These are phyloP conservation scores for Sebastes diaconus DNA, from an alignment of 2,797 vertebrate genomes.

Conservation along the genomic window DNA sequence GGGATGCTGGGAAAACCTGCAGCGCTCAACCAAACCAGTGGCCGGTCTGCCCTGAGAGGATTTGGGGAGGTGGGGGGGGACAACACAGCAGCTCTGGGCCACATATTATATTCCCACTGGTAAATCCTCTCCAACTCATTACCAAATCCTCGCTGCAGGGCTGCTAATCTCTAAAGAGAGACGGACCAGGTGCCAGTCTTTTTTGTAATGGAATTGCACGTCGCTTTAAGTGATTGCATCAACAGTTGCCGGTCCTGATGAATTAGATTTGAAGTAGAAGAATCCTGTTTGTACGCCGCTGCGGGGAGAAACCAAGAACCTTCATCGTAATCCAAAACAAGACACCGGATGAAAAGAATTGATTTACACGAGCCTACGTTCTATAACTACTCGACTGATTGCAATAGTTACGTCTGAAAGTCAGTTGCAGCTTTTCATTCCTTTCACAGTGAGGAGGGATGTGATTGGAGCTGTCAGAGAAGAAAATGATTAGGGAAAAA, in stretches of 20 bases:
- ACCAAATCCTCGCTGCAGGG: slow-evolving; percentile 70
- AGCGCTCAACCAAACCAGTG: slow-evolving; percentile 58
- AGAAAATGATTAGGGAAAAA: slow-evolving; percentile 33
- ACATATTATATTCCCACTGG: slow-evolving; percentile 70
- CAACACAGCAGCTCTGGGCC: slow-evolving; percentile 66
- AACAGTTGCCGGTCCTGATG: slow-evolving; percentile 51
- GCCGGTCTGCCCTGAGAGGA: slow-evolving; percentile 61
- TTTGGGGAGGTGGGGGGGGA: slow-evolving; percentile 59
- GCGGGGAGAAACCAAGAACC: slow-evolving; percentile 14
- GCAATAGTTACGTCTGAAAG: neutral
- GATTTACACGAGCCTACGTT: neutral
- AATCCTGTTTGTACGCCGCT: slow-evolving; percentile 21
- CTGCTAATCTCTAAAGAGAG: slow-evolving; percentile 70
- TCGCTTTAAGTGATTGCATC: slow-evolving; percentile 68
- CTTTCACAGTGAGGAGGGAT: slow-evolving; percentile 21
- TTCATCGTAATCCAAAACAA: slow-evolving; percentile 8
- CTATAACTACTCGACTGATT: neutral
- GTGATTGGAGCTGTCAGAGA: slow-evolving; percentile 37
- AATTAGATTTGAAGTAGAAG: slow-evolving; percentile 53
- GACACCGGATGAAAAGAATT: neutral
- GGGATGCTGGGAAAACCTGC: slow-evolving; percentile 62
- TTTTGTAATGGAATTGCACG: slow-evolving; percentile 70
- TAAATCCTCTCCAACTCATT: slow-evolving; percentile 76
- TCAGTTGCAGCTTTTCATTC: slow-evolving; percentile 21
- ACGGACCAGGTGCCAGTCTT: slow-evolving; percentile 65